A percentile compares a stretch with the other conserved stretches of the same genome.
Evolutionary conservation across 2,888 invertebrate genomes (phyloP).

Genomic region (Megastigmus dorsalis): DNA sequence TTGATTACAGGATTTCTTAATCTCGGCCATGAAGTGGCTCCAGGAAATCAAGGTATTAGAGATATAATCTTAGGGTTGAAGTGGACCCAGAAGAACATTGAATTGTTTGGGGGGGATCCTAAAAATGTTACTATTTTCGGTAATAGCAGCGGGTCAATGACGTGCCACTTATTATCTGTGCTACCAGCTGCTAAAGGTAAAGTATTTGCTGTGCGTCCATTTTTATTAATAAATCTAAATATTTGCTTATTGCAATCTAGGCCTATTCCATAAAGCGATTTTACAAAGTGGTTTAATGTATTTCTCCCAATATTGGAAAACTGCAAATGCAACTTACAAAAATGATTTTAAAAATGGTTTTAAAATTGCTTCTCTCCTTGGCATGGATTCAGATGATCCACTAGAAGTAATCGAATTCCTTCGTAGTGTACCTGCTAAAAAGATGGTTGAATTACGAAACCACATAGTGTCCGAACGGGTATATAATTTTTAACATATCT

Average conservation of each 20-base stretch:
- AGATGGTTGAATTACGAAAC: background rate
- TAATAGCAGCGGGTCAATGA: constrained; percentile 59
- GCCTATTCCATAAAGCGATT: constrained; percentile 56
- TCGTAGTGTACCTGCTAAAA: background rate
- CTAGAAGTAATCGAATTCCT: constrained; percentile 15
- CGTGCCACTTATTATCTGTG: constrained; percentile 57
- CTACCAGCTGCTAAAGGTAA: constrained; percentile 64
- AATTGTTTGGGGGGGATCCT: constrained; percentile 64
- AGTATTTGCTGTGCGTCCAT: no score
- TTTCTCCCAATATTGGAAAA: background rate
- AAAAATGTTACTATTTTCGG: constrained; percentile 65
- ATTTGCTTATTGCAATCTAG: constrained; percentile 34
- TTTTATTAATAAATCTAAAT: background rate
- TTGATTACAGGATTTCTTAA: constrained; percentile 67
- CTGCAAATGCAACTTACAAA: no score
- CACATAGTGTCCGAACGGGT: background rate
- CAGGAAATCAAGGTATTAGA: constrained; percentile 66
- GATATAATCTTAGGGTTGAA: constrained; percentile 62
- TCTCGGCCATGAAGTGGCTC: constrained; percentile 59
- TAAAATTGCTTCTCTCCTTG: background rate
- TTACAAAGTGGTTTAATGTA: constrained; percentile 49
- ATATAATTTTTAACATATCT: no score
- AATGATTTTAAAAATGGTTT: background rate
- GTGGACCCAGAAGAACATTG: constrained; percentile 65
- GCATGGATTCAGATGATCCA: constrained; percentile 4